Base-by-base conservation (phyloP, 2,797 vertebrate genomes). In the Chloroceryle inda region DNA sequence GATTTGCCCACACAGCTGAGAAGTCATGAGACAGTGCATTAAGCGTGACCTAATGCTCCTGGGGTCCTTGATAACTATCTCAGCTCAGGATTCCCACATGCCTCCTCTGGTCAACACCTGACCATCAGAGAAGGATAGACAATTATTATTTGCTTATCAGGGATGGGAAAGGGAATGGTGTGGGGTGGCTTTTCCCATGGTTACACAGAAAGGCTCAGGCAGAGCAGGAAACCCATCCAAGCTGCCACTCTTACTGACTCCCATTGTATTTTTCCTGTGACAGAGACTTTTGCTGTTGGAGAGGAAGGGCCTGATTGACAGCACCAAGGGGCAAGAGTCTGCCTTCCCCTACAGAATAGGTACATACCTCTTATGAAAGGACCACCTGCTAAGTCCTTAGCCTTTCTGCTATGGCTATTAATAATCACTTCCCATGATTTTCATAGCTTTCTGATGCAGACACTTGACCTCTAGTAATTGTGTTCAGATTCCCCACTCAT, bases 351-450 rank as follows among this genome's bases (percentile, higher is more conserved):
- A 19, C 50, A 8, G 26, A 81, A 18, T 88, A 95, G 93, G 96
- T 96, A 96, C 24, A 0, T 18, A 69, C 59, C 40, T 44, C 58
- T 76, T 69, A 68, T 15, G 84, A 63, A 75, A 89, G 85, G 47
- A 75, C 76, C 90, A 75, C 66, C 80, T 87, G 88, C 85, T 88
- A 88, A 92, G 63, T 6, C 61, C 79, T 89, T 76, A 67, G 53
- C 72, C 68, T 78, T 81, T 50, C 89, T 31, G 81, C 85, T 56
- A 8, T 2, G 33, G 63, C 93, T 93, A 93, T 94, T 92, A 94
- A 96, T 96, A 93, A 91, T 82, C 74, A 53, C 88, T 91, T 87
- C 85, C 92, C 16, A 2, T 72, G 88, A 81, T 85, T 88, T 88
- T 78, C 89, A 72, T 83, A 73, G 85, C 92, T 92, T 86, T 79